Evolutionary conservation across 35 echinoderm and acorn worm genomes (phyloP), one percentile per base, ranked within the genome.

Genomic region (Amphiura filiformis): DNA sequence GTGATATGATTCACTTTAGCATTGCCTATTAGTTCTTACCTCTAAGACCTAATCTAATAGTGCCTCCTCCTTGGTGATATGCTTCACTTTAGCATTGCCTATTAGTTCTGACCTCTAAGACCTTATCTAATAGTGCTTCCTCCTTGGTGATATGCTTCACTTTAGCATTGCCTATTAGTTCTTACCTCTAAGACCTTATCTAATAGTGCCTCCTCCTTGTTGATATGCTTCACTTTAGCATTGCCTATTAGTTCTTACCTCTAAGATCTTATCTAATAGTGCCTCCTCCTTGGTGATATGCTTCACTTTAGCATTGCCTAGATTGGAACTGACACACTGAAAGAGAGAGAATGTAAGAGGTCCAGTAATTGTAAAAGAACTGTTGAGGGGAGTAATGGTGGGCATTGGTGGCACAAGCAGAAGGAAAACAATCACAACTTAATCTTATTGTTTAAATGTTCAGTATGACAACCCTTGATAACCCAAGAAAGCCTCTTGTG

Each of bases 241-340:
- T 87, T 97, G 37, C 95, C 95, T 56, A 97, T n/a, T n/a, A n/a
- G 41, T 47, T 47, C 41, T 47, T 47, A 47, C 41, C 41, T 70
- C 61, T 23, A 70, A n/a, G 17, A n/a, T 23, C 26, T 70, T 70
- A 18, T 70, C 61, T 39, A 97, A 86, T 9, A 97, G 82, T 33
- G 95, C 92, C 37, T 97, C 95, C 80, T 97, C 95, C 42, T 97
- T 97, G 44, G 91, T 97, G 95, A 97, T 94, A 77, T 97, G 89
- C 49, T 94, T 90, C 35, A 97, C 89, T 85, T 97, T 97, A 31
- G 89, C 89, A 86, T 87, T 97, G 39, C 95, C 95, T 44, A 97
- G 91, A 49, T 89, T 94, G 28, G 79, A 80, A 52, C 92, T 93
- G 5, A 97, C 89, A 81, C 84, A 84, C 95, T 94, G 64, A 14